phyloP scores from a whole-genome alignment of 2,888 invertebrate species.

The Odontocerum albicorne region DNA sequence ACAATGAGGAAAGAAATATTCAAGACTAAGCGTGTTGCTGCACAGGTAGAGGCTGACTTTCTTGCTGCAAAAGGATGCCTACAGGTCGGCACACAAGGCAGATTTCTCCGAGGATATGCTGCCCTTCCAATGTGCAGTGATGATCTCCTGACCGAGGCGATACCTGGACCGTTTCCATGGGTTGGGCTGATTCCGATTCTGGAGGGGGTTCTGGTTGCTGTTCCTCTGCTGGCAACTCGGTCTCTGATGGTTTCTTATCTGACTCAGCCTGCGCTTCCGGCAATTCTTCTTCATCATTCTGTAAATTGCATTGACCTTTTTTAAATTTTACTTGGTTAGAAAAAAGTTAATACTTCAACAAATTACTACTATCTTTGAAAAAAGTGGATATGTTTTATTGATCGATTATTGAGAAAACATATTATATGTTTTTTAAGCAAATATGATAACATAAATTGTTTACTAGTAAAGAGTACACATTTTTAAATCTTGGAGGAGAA shows the following conservation, averaged over 20 bases:
- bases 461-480: too few species aligned
- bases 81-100: constrained; percentile 29
- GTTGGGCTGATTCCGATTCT: neutral
- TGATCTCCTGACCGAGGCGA: neutral
- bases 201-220: neutral
- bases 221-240: constrained; percentile 4
- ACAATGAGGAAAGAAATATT: too few species aligned
- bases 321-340: neutral
- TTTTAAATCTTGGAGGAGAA: too few species aligned
- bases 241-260: constrained; percentile 1
- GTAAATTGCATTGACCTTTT: too few species aligned
- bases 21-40: constrained; percentile 32
- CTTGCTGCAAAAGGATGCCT: constrained; percentile 45
- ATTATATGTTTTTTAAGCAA: too few species aligned
- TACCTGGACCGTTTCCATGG: neutral
- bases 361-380: too few species aligned
- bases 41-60: constrained; percentile 39
- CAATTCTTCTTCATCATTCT: constrained; percentile 34
- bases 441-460: too few species aligned
- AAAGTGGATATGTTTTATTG: too few species aligned
- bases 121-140: constrained; percentile 24
- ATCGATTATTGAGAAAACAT: too few species aligned
- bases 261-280: constrained; percentile 7
- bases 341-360: neutral
- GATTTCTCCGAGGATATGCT: constrained; percentile 33